Conservation (phyloP, 2,888 invertebrate species). For the Uropetala carovei region DNA sequence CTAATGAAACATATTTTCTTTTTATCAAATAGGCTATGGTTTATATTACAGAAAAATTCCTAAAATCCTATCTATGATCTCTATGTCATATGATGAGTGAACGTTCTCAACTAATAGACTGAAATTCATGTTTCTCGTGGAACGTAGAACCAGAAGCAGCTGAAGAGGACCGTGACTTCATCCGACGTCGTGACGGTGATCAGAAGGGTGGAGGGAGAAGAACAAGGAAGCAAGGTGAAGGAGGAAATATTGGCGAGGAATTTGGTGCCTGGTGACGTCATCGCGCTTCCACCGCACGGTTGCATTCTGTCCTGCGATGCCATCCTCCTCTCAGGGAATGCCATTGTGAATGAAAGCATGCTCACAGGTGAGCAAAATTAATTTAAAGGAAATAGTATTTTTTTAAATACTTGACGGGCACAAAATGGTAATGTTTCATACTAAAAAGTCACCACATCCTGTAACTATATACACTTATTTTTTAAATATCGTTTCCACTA, state of each 20-base stretch:
- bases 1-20: background rate
- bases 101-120: no score
- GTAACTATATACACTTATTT: no score
- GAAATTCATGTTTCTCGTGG: no score
- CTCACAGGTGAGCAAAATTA: conserved; percentile 83
- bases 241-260: conserved; percentile 78
- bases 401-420: no score
- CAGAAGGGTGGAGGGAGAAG: conserved; percentile 73
- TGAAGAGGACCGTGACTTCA: conserved; percentile 92
- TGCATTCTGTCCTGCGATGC: conserved; percentile 91
- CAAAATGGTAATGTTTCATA: no score
- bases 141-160: conserved; percentile 88
- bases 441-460: no score
- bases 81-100: no score
- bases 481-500: no score
- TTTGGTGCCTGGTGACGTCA: conserved; percentile 91
- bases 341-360: conserved; percentile 96
- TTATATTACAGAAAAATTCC: no score
- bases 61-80: no score
- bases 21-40: background rate
- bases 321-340: conserved; percentile 89
- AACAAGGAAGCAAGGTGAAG: conserved; percentile 72
- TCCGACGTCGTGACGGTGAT: conserved; percentile 85
- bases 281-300: conserved; percentile 88
- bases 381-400: no score